Base-by-base conservation (phyloP, 2,797 vertebrate species). In the Menidia menidia region DNA sequence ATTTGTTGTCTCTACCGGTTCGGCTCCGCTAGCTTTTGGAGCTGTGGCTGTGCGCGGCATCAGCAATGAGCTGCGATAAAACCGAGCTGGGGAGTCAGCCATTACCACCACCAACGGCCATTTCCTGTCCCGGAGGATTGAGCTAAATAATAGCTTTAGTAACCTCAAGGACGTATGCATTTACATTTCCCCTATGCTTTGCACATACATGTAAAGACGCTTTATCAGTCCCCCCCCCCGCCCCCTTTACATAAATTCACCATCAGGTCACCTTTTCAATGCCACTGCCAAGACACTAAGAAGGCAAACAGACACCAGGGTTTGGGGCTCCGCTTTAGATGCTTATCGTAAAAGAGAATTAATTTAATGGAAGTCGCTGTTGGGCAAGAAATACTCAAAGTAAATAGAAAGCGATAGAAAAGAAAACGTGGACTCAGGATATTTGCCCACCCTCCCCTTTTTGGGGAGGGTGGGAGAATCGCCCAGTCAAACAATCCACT, bases 301-400 rank as follows among this genome's bases (percentile, higher is more conserved):
- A 64, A 63, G 61, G 30, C 19, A 61, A 66, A 54, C 42, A 53
- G 45, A 63, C 57, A 83, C 79, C 76, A 62, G 71, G 79, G 80
- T 77, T 80, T 81, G 80, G 79, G 82, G 78, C 68, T 74, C 50
- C 50, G 66, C 80, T 75, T 83, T 86, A 78, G 80, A 87, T 87
- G 80, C 68, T 75, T 75, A 81, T 90, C 83, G 88, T 90, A 75
- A 89, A 87, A 91, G 81, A 83, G 82, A 92, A 91, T 90, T 90
- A 77, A 82, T 84, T 70, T 89, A 89, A 90, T 84, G 64, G 86
- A 89, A 84, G 66, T 78, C 65, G 76, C 82, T 85, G 83, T 64
- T 73, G 79, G 86, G 86, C 81, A 11, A 59, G 61, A 14, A 64
- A 65, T 55, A 71, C 65, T 64, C 60, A 56, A 76, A 60, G 68